Conservation (phyloP, 2,888 invertebrate species). For the Melinaea marsaeus region DNA sequence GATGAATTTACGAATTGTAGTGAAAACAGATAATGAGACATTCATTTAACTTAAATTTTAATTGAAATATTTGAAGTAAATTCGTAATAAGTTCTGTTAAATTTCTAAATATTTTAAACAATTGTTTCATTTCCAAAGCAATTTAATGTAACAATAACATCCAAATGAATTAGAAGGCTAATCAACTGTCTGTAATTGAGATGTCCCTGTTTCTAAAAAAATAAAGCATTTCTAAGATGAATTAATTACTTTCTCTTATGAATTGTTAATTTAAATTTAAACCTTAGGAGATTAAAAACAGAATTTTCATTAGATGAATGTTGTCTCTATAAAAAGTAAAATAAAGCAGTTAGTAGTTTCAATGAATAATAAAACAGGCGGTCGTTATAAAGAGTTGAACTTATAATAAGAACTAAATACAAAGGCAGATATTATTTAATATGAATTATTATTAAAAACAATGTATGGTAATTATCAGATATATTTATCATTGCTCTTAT, state of each 20-base stretch:
- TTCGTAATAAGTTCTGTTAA: not conserved
- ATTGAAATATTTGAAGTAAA: not conserved
- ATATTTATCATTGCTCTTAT: no score
- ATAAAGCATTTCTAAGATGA: slow-evolving; percentile 11
- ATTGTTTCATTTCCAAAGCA: not conserved
- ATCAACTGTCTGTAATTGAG: slow-evolving; percentile 11
- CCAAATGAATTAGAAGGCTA: slow-evolving; percentile 7
- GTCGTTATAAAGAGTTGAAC: not conserved
- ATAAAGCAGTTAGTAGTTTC: slow-evolving; percentile 7
- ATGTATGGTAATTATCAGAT: no score
- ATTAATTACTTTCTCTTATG: slow-evolving; percentile 12
- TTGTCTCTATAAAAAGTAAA: not conserved
- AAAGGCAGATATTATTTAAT: not conserved
- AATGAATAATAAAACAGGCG: not conserved
- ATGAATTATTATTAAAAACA: no score
- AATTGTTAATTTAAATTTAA: slow-evolving; percentile 12
- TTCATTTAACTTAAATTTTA: no score
- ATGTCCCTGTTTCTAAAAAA: slow-evolving; percentile 10
- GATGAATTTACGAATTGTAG: no score
- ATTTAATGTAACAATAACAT: slow-evolving; percentile 11
- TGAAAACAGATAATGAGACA: no score
- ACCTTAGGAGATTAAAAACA: not conserved
- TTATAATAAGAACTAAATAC: not conserved
- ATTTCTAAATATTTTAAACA: not conserved
- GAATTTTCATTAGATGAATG: not conserved